phyloP scores from a whole-genome alignment of 2,797 vertebrate genomes.

The Acridotheres tristis region DNA sequence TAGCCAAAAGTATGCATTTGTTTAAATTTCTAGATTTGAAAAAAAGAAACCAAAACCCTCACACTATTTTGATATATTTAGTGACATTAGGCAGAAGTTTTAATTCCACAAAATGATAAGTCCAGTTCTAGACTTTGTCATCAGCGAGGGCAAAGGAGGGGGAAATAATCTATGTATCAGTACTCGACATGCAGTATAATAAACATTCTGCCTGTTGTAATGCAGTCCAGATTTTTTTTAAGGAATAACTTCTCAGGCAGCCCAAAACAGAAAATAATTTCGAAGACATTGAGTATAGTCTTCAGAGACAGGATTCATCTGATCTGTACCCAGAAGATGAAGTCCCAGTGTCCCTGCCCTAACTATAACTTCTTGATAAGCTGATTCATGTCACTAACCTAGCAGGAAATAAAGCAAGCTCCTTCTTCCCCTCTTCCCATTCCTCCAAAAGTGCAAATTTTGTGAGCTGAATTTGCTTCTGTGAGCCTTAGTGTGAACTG shows the following conservation, averaged over 20 bases:
- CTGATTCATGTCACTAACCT: neutral
- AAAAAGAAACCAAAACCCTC: neutral
- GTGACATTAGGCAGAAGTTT: neutral
- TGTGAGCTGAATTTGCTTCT: neutral
- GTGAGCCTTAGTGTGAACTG: neutral
- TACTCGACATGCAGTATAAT: neutral
- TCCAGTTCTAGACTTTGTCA: neutral
- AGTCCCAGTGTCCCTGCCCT: neutral
- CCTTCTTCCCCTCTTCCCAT: neutral
- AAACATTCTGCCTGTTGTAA: neutral
- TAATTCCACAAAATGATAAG: neutral
- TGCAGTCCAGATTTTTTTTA: neutral
- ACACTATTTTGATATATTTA: neutral
- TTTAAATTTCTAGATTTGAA: neutral
- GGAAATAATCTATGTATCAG: neutral
- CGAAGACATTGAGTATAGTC: neutral
- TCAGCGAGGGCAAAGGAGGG: too few relatives aligned
- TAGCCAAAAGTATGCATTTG: neutral
- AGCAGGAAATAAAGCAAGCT: neutral
- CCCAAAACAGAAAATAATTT: neutral
- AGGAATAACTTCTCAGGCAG: neutral
- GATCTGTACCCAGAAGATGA: neutral
- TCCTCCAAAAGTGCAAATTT: neutral
- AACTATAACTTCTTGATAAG: neutral
- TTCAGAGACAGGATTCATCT: neutral